Conservation (phyloP, 2,797 vertebrate genomes). For the Netta rufina region DNA sequence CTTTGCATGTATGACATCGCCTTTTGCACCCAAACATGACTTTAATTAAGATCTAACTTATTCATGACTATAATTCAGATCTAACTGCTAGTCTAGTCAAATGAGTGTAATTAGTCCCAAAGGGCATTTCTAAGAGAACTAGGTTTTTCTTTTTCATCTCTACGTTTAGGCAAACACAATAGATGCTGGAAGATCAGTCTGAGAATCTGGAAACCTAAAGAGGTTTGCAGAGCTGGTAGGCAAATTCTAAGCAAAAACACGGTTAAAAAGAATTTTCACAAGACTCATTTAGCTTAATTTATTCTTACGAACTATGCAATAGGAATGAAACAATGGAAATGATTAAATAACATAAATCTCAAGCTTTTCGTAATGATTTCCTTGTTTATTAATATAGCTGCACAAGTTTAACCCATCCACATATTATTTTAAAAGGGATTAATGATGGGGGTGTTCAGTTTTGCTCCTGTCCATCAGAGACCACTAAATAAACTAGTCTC, state of each 20-base stretch:
- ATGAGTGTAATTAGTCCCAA: conserved; percentile 82
- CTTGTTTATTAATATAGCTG: conserved; percentile 56
- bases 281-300: conserved; percentile 43
- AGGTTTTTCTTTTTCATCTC: conserved; percentile 74
- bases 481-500: background rate
- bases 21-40: conserved; percentile 81
- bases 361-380: conserved; percentile 60
- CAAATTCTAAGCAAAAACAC: conserved; percentile 56
- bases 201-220: conserved; percentile 51
- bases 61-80: conserved; percentile 82
- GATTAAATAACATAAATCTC: conserved; percentile 64
- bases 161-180: conserved; percentile 73
- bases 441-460: background rate
- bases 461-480: background rate
- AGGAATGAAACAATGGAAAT: conserved; percentile 44
- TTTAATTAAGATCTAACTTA: conserved; percentile 84
- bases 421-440: conserved; percentile 40
- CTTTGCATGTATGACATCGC: conserved; percentile 80
- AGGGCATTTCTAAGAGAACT: conserved; percentile 75
- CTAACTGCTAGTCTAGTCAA: conserved; percentile 79
- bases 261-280: background rate
- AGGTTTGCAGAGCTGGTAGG: conserved; percentile 9
- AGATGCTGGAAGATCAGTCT: conserved; percentile 37
- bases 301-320: conserved; percentile 26
- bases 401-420: conserved; percentile 42